phyloP scores from a whole-genome alignment of 2,797 vertebrate species.

The Falco concolor region DNA sequence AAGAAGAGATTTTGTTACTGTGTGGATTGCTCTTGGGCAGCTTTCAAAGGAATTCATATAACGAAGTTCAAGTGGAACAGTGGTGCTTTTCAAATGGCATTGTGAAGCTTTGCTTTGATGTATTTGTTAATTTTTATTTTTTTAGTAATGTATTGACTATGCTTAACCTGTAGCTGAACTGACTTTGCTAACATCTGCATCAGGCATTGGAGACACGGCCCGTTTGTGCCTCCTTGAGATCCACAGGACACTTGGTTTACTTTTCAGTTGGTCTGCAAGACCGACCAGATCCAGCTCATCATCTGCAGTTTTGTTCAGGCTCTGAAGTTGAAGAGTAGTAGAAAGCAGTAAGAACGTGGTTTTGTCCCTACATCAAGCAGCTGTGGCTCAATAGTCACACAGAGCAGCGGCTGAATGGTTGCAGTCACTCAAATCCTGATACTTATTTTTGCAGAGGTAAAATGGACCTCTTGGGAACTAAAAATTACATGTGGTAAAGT shows the following conservation, averaged over 20 bases:
- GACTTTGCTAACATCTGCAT: background rate
- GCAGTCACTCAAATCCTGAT: background rate
- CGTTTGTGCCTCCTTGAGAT: background rate
- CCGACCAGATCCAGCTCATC: background rate
- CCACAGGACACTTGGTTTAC: background rate
- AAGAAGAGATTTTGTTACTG: background rate
- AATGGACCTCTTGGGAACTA: background rate
- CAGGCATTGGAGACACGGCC: background rate
- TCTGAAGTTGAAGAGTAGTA: background rate
- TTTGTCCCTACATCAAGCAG: background rate
- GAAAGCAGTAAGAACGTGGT: constrained; percentile 25
- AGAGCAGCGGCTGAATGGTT: constrained; percentile 26
- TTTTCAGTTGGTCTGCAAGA: background rate
- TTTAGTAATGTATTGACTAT: background rate
- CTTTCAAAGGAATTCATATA: background rate
- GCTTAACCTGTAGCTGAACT: background rate
- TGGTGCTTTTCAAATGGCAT: background rate
- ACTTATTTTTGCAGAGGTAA: constrained; percentile 4
- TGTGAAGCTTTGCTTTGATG: background rate
- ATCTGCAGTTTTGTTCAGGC: background rate
- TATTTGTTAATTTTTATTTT: background rate
- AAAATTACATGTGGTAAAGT: background rate
- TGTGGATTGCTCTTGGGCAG: background rate
- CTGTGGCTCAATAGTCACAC: constrained; percentile 26
- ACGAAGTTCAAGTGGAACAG: background rate